These are phyloP conservation scores for Willisornis vidua DNA, from an alignment of 2,113 vertebrate species.

Conservation along the genomic window DNA sequence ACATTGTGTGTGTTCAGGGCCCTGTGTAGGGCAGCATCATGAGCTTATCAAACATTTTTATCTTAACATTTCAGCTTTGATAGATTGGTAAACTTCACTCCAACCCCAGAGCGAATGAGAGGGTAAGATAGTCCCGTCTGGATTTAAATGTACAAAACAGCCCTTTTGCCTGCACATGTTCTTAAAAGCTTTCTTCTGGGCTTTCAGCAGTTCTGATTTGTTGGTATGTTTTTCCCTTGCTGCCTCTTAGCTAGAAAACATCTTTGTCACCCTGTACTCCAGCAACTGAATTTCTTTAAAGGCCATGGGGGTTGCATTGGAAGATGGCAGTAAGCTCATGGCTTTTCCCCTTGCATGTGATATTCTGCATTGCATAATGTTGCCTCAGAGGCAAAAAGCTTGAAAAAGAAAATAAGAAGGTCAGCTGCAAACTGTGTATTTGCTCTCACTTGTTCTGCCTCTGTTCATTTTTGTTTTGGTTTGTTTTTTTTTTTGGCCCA, in stretches of 20 bases:
- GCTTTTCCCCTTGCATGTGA: background rate
- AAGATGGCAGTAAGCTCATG: background rate
- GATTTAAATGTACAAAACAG: background rate
- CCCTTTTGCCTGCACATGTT: background rate
- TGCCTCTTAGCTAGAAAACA: background rate
- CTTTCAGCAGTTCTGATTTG: background rate
- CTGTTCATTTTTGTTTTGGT: background rate
- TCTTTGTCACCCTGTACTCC: background rate
- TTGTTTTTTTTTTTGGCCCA: background rate
- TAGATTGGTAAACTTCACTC: background rate
- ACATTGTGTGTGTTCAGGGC: background rate
- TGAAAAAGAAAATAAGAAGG: background rate
- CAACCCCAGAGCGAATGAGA: background rate
- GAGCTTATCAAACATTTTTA: background rate
- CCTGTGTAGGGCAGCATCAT: background rate
- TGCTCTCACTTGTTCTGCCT: background rate
- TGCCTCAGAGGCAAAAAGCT: slow-evolving; percentile 22
- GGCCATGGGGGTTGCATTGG: background rate
- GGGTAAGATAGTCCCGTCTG: background rate
- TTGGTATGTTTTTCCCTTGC: background rate
- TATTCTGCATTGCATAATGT: background rate
- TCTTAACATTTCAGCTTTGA: background rate
- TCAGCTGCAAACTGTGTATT: background rate
- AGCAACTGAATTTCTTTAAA: background rate
- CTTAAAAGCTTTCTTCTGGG: background rate